A percentile compares a stretch with the other conserved stretches of the same genome.
These are phyloP conservation scores for Helostoma temminkii DNA, from an alignment of 2,797 vertebrate genomes.

Conservation along the genomic window DNA sequence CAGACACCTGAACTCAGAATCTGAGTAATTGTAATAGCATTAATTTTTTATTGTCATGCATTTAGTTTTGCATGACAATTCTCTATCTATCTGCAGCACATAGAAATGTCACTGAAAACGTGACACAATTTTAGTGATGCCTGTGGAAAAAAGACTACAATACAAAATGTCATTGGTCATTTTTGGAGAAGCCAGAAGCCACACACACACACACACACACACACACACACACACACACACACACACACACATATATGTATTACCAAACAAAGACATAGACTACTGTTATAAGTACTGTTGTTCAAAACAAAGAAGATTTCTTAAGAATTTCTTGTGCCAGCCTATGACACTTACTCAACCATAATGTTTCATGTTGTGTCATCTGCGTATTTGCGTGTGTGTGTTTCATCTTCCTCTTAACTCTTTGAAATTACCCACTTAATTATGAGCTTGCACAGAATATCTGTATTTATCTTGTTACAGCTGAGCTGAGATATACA, in stretches of 20 bases:
- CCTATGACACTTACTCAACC: constrained; percentile 12
- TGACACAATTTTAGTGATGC: constrained; percentile 13
- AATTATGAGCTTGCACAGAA: neutral
- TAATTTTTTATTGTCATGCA: too few relatives aligned
- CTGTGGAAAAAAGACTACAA: constrained; percentile 10
- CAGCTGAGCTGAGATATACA: neutral
- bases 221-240: too few relatives aligned
- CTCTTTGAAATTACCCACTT: neutral
- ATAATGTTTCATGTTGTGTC: constrained; percentile 25
- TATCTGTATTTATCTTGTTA: neutral
- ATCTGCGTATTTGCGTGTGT: neutral
- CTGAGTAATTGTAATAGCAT: too few relatives aligned
- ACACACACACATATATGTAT: too few relatives aligned
- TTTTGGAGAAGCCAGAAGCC: neutral
- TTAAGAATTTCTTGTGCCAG: neutral
- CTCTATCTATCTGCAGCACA: neutral
- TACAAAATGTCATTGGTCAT: neutral
- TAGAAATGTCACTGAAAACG: constrained; percentile 6
- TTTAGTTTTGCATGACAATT: too few relatives aligned
- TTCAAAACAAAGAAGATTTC: too few relatives aligned
- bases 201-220: too few relatives aligned
- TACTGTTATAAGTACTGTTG: too few relatives aligned
- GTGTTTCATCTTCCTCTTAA: constrained; percentile 18
- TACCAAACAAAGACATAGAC: too few relatives aligned
- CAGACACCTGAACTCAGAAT: too few relatives aligned